These are phyloP conservation scores for Marmota monax DNA, from an alignment of 2,113 vertebrate genomes.

Conservation along the genomic window DNA sequence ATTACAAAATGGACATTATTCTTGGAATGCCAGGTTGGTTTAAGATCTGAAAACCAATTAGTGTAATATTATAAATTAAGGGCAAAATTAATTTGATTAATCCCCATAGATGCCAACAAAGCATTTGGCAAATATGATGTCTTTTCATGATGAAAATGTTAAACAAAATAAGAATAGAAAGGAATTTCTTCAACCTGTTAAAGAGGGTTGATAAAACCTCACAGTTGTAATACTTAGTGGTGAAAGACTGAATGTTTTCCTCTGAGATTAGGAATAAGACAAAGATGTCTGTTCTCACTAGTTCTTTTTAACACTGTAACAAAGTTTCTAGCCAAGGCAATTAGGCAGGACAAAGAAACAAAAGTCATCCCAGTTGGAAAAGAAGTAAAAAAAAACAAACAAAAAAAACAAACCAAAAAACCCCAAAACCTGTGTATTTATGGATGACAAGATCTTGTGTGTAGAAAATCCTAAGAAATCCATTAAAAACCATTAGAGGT, in stretches of 20 bases:
- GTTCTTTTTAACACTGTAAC: background rate
- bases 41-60: background rate
- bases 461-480: too few relatives aligned
- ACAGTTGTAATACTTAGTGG: background rate
- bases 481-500: too few relatives aligned
- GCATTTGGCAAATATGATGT: background rate
- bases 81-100: background rate
- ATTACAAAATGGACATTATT: background rate
- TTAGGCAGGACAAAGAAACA: slow-evolving; percentile 2
- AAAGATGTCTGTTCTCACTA: background rate
- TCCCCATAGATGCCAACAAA: background rate
- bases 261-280: background rate
- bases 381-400: too few relatives aligned
- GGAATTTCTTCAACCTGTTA: background rate
- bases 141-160: background rate
- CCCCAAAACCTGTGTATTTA: too few relatives aligned
- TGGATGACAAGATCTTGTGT: too few relatives aligned
- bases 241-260: background rate
- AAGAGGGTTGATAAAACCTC: background rate
- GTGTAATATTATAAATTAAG: background rate
- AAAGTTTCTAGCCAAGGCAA: background rate
- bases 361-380: background rate
- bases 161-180: background rate
- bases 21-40: background rate
- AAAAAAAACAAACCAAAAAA: too few relatives aligned